These are phyloP conservation scores for Ceratoteleas bidentatus DNA, from an alignment of 1,140 invertebrate genomes.

Conservation along the genomic window DNA sequence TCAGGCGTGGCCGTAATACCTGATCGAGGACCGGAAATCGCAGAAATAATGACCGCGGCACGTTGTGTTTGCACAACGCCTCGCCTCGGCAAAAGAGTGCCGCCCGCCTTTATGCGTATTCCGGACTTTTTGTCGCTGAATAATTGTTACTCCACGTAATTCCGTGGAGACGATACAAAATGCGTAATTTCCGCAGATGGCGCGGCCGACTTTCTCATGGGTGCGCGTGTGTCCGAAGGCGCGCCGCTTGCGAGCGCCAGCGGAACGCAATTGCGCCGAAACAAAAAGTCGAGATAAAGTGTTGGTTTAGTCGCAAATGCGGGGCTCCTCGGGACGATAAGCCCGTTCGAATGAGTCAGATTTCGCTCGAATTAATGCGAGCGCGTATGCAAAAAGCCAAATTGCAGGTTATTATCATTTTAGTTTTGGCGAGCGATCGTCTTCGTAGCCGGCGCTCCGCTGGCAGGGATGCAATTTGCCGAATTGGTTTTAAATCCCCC, in stretches of 20 bases:
- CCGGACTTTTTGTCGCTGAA: conserved; percentile 57
- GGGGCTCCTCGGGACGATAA: conserved; percentile 22
- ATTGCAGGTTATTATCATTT: conserved; percentile 67
- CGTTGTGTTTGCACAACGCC: conserved; percentile 56
- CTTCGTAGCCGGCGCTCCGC: conserved; percentile 68
- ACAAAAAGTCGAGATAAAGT: conserved; percentile 35
- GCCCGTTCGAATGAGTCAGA: conserved; percentile 37
- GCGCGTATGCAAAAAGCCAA: conserved; percentile 59
- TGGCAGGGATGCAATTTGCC: conserved; percentile 76
- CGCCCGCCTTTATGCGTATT: conserved; percentile 25
- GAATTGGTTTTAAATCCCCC: conserved; percentile 80
- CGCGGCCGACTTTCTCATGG: conserved; percentile 21
- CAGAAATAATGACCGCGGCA: conserved; percentile 57
- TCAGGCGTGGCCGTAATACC: conserved; percentile 56
- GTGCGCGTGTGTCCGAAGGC: conserved; percentile 1
- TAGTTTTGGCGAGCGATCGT: conserved; percentile 64
- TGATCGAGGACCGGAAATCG: conserved; percentile 60
- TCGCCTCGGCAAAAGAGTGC: conserved; percentile 10
- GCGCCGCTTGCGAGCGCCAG: not conserved
- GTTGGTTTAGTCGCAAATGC: conserved; percentile 26
- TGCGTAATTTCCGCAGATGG: conserved; percentile 54
- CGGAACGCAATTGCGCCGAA: conserved; percentile 7
- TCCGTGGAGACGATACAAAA: conserved; percentile 27
- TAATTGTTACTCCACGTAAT: conserved; percentile 49
- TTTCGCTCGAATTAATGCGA: conserved; percentile 43